phyloP scores from a whole-genome alignment of 2,888 invertebrate genomes.

The Macrosiphum euphorbiae region DNA sequence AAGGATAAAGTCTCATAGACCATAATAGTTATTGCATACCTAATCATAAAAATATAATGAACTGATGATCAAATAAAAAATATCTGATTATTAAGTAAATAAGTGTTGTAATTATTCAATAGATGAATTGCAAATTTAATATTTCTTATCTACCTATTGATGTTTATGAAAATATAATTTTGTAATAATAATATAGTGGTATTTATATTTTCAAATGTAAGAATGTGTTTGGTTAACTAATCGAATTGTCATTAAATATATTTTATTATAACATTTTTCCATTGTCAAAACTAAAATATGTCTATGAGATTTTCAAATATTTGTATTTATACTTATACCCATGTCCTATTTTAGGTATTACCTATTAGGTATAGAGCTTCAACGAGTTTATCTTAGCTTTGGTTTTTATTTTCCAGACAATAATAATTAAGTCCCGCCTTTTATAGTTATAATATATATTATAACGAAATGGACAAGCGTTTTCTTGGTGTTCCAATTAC shows the following conservation, averaged over 20 bases:
- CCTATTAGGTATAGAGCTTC: not conserved
- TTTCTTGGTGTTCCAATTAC: slow-evolving; percentile 60
- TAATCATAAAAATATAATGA: not conserved
- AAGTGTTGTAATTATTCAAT: not conserved
- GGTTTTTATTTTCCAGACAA: slow-evolving; percentile 20
- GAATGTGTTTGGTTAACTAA: not conserved
- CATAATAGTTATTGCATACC: not conserved
- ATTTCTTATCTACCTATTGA: not conserved
- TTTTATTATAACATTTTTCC: not conserved
- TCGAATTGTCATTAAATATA: not conserved
- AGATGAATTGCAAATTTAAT: not conserved
- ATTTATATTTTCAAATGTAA: not conserved
- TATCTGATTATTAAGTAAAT: not conserved
- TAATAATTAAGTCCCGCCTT: slow-evolving; percentile 41
- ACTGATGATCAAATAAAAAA: not conserved
- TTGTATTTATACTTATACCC: not conserved
- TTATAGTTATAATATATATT: slow-evolving; percentile 19
- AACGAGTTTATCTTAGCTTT: not conserved
- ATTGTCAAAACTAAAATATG: not conserved
- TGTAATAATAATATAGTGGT: not conserved
- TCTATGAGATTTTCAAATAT: not conserved
- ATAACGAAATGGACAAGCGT: slow-evolving; percentile 48
- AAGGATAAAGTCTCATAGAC: not conserved
- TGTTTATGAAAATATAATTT: not conserved
- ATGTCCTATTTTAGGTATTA: not conserved